Evolutionary conservation across 2,888 invertebrate species (phyloP), one percentile per base, ranked within the genome.

Genomic region (Clanis bilineata): DNA sequence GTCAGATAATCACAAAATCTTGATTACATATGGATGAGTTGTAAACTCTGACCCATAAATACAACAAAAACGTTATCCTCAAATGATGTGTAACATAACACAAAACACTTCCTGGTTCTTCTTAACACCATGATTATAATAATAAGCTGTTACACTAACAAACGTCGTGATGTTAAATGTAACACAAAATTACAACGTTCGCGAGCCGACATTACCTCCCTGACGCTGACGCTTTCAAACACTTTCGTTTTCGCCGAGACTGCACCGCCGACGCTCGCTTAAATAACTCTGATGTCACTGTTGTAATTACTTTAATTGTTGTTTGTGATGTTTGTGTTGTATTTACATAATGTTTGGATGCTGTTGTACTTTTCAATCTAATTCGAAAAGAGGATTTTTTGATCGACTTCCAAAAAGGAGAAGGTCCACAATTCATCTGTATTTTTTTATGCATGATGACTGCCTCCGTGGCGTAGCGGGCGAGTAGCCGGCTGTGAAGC

Each of bases 221-320:
- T 61, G 57, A 63, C 67, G 79, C 83, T 83, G 79, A 82, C n/a
- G n/a, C 83, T 63, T 69, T 81, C 78, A 57, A 55, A 68, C 68
- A 80, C 81, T 83, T 83, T 83, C 82, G 73, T 73, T 82, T 82
- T 81, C 80, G 64, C 68, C 67, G 68, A 61, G 65, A 58, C 45
- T 57, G 65, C n/a, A n/a, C n/a, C n/a, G n/a, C n/a, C n/a, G n/a
- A n/a, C n/a, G n/a, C 67, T 67, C 66, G 65, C 62, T 59, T 41
- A 59, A 60, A 57, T 64, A 64, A 60, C 61, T 23, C 4, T 61
- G 57, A 61, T 44, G 61, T 57, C 61, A 61, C 44, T 32, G 15
- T 39, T 47, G 51, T 36, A 56, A 54, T 43, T 43, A 25, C 68
- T 28, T 21, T 44, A 36, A 41, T 41, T 41, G 36, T 45, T 44